Evolutionary conservation across 2,113 vertebrate species (phyloP).

Genomic region (rat (Rattus norvegicus)): GRCr8 NC_086023.1:51728001-51728500

Average conservation of each 20-base stretch:
- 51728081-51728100: constrained; percentile 48
- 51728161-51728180: constrained; percentile 62
- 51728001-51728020: constrained; percentile 40
- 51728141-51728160: constrained; percentile 51
- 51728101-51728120: constrained; percentile 40
- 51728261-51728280: constrained; percentile 67
- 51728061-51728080: constrained; percentile 49
- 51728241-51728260: constrained; percentile 70
- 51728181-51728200: constrained; percentile 62
- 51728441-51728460: background rate
- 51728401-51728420: background rate
- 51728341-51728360: constrained; percentile 61
- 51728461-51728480: constrained; percentile 11
- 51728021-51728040: constrained; percentile 43
- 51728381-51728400: background rate
- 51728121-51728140: constrained; percentile 52
- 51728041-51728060: constrained; percentile 12
- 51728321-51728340: constrained; percentile 68
- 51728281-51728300: constrained; percentile 76
- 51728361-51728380: background rate
- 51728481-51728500: constrained; percentile 60
- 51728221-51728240: constrained; percentile 62
- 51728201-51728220: constrained; percentile 55
- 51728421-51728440: background rate
- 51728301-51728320: constrained; percentile 59